These are phyloP conservation scores for Synchiropus splendidus DNA, from an alignment of 2,113 vertebrate species.

Conservation along the genomic window DNA sequence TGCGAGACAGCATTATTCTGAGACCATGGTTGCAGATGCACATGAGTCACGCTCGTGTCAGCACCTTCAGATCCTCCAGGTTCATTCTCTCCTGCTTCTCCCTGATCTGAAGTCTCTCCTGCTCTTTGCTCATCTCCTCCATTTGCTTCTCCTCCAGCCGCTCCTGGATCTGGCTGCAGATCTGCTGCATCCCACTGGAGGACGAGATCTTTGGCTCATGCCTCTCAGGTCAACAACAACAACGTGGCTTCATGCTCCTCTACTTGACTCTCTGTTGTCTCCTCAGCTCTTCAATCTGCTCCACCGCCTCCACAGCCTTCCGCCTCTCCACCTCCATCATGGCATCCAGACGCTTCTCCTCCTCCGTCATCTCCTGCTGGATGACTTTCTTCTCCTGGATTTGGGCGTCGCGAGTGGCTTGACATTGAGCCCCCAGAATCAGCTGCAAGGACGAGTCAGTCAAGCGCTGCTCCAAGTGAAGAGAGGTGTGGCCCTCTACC, in stretches of 20 bases:
- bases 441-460: constrained; percentile 49
- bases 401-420: constrained; percentile 78
- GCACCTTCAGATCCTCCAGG: constrained; percentile 73
- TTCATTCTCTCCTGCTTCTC: constrained; percentile 66
- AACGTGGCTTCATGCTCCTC: neutral
- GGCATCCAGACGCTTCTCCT: constrained; percentile 72
- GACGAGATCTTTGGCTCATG: neutral
- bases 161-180: constrained; percentile 72
- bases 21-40: too few relatives aligned
- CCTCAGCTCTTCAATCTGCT: constrained; percentile 61
- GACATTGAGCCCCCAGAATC: constrained; percentile 76
- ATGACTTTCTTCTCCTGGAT: constrained; percentile 78
- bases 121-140: constrained; percentile 61
- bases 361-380: constrained; percentile 62
- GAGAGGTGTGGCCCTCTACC: too few relatives aligned
- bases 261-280: constrained; percentile 70
- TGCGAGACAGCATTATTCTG: constrained; percentile 3
- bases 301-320: constrained; percentile 62
- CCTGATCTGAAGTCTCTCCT: constrained; percentile 67
- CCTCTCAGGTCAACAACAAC: neutral
- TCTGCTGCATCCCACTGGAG: constrained; percentile 69
- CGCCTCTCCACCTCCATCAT: constrained; percentile 81
- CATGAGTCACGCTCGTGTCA: neutral
- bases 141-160: constrained; percentile 63
- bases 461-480: too few relatives aligned